Evolutionary conservation across 2,113 vertebrate genomes (phyloP).

Genomic region (Colinus virginianus): DNA sequence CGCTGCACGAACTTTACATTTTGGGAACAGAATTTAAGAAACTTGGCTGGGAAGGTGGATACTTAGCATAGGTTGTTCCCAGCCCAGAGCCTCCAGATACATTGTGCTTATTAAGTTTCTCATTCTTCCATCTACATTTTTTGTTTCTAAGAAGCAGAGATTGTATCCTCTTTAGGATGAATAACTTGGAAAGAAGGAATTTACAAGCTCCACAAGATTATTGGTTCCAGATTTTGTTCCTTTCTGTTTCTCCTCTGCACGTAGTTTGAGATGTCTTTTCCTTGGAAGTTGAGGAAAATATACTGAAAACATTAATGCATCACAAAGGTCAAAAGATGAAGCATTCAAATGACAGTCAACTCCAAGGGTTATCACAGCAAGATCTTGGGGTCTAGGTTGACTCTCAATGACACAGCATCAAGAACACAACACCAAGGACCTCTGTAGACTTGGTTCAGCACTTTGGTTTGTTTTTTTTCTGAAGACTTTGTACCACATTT

Average conservation of each 20-base stretch:
- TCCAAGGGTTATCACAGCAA: neutral
- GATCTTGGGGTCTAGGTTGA: neutral
- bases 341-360: neutral
- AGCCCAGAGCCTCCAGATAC: constrained; percentile 42
- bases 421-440: neutral
- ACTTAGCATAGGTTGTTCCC: neutral
- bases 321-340: constrained; percentile 41
- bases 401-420: neutral
- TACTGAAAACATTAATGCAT: constrained; percentile 50
- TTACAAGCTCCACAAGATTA: constrained; percentile 71
- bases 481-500: neutral
- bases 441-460: neutral
- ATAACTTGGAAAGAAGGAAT: constrained; percentile 70
- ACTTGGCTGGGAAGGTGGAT: constrained; percentile 33
- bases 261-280: constrained; percentile 60
- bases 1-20: neutral
- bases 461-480: neutral
- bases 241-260: neutral
- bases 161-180: constrained; percentile 53
- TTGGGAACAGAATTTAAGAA: neutral
- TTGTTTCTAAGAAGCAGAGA: constrained; percentile 58
- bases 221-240: constrained; percentile 71
- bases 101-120: constrained; percentile 56
- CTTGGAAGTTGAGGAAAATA: constrained; percentile 63
- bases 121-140: constrained; percentile 66